Percentiles rank a stretch among this genome's conserved stretches.
phyloP scores from a whole-genome alignment of 2,888 invertebrate species.

The Polyommatus icarus region DNA sequence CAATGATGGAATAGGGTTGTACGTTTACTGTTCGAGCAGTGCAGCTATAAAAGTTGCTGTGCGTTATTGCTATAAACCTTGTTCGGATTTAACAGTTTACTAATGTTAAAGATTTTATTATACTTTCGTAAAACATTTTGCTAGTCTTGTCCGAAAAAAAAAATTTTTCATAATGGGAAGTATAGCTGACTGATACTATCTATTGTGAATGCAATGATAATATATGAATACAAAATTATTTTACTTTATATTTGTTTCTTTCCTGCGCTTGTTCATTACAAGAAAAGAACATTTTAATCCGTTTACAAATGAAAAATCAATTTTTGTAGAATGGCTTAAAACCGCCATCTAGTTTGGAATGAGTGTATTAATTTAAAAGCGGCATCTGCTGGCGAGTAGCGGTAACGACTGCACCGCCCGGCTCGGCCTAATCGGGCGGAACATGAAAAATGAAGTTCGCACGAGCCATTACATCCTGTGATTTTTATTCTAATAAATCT shows the following conservation, averaged over 20 bases:
- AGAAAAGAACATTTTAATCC: background rate
- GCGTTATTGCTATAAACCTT: background rate
- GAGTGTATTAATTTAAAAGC: constrained; percentile 30
- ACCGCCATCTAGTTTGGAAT: constrained; percentile 28
- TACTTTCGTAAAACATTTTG: background rate
- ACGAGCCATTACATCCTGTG: constrained; percentile 43
- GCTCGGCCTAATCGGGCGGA: constrained; percentile 46
- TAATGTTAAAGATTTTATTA: background rate
- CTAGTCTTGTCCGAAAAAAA: too few species aligned
- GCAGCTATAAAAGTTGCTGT: background rate
- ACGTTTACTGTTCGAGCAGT: background rate
- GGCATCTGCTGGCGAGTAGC: constrained; percentile 35
- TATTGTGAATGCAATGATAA: too few species aligned
- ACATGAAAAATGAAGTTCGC: constrained; percentile 50
- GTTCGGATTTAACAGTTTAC: background rate
- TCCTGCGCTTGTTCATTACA: background rate
- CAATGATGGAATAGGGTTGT: background rate
- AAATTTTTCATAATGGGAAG: too few species aligned
- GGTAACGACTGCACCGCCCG: constrained; percentile 37
- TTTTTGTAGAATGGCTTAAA: background rate
- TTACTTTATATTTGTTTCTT: background rate
- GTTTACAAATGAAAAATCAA: background rate
- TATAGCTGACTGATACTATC: too few species aligned
- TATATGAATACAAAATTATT: too few species aligned
- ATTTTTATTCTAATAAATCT: constrained; percentile 56